Evolutionary conservation across 1,140 invertebrate species (phyloP).

Genomic region (Eriosoma lanigerum): DNA sequence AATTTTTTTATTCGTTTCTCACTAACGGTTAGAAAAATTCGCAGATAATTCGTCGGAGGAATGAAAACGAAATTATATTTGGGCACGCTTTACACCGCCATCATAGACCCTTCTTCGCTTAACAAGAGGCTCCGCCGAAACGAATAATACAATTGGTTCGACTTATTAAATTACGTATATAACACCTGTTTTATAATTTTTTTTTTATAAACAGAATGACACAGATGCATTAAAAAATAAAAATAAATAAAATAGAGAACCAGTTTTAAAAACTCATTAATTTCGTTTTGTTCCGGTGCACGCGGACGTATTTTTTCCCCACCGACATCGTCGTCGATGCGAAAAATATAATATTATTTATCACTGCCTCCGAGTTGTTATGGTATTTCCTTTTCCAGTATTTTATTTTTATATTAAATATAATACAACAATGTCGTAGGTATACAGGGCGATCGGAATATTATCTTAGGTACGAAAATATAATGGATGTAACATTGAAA

Average conservation of each 20-base stretch:
- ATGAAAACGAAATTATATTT: conserved; percentile 4
- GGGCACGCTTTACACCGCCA: conserved; percentile 27
- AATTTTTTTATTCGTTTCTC: background rate
- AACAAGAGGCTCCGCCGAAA: background rate
- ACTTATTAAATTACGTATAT: conserved; percentile 50
- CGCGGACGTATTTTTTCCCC: conserved; percentile 2
- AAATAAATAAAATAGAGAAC: conserved; percentile 38
- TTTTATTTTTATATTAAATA: no score
- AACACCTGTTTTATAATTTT: conserved; percentile 47
- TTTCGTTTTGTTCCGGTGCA: conserved; percentile 49
- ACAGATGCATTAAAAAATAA: conserved; percentile 38
- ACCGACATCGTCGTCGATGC: conserved; percentile 16
- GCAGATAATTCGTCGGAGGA: background rate
- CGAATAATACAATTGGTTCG: conserved; percentile 47
- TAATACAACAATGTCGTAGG: no score
- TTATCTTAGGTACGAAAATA: no score
- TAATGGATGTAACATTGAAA: no score
- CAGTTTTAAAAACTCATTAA: conserved; percentile 52
- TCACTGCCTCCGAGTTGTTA: conserved; percentile 7
- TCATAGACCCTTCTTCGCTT: background rate
- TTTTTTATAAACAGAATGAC: conserved; percentile 23
- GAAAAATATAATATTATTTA: conserved; percentile 38
- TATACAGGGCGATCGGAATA: no score
- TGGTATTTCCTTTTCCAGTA: background rate
- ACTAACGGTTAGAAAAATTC: background rate